Conservation (phyloP, 2,888 invertebrate species). For the Eupithecia abbreviata region DNA sequence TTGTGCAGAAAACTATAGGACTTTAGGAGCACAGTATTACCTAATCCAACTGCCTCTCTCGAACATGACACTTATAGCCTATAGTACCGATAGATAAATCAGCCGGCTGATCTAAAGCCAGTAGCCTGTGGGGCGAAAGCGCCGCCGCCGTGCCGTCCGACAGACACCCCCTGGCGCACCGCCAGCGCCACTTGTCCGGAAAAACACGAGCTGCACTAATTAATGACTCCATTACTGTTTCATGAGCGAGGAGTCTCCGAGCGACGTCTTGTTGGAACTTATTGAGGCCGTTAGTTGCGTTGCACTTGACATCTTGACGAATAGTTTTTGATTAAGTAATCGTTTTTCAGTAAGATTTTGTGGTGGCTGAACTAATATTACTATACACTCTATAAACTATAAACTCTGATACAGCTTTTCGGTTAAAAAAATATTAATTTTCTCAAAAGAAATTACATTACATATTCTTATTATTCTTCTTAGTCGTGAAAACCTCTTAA, state of each 20-base stretch:
- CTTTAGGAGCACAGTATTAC: background rate
- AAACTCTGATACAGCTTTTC: background rate
- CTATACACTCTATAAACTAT: too few species aligned
- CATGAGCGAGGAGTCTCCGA: background rate
- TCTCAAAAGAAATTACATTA: too few species aligned
- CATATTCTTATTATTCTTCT: too few species aligned
- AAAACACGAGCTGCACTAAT: constrained; percentile 5
- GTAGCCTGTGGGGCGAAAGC: background rate
- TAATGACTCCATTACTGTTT: constrained; percentile 5
- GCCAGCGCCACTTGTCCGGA: background rate
- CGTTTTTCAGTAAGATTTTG: background rate
- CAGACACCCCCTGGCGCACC: constrained; percentile 3
- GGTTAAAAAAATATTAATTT: too few species aligned
- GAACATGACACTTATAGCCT: background rate
- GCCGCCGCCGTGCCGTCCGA: background rate
- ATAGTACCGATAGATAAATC: background rate
- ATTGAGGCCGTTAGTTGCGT: background rate
- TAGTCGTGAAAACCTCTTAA: too few species aligned
- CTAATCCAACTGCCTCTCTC: background rate
- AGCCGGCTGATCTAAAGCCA: background rate
- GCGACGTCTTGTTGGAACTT: background rate
- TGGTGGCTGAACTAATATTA: background rate
- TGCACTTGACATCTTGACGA: background rate
- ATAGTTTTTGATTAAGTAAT: background rate
- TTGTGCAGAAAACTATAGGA: background rate